These are phyloP conservation scores for Paramormyrops hopkinsi DNA, from an alignment of 2,797 vertebrate species.

Conservation along the genomic window DNA sequence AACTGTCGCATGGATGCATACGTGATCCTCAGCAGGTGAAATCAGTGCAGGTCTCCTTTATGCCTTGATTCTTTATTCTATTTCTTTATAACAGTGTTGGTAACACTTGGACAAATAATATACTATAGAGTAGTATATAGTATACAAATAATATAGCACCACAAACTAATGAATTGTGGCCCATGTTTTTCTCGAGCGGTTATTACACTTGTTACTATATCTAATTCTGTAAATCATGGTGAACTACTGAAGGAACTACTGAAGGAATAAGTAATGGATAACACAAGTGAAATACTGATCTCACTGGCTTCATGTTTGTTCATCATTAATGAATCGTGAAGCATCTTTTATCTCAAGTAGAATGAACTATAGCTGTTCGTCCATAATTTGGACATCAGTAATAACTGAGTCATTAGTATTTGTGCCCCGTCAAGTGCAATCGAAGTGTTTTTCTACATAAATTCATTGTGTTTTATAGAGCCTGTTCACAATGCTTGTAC, in stretches of 20 bases:
- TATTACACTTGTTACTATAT: background rate
- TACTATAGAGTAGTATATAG: too few species aligned
- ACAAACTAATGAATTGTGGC: background rate
- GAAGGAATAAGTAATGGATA: background rate
- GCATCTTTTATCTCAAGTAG: background rate
- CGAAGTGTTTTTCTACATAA: background rate
- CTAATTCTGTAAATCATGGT: background rate
- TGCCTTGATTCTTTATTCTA: background rate
- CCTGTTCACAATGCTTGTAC: background rate
- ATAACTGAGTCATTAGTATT: background rate
- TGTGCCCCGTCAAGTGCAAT: background rate
- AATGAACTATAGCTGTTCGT: background rate
- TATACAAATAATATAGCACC: background rate
- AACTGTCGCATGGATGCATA: background rate
- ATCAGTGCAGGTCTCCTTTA: background rate
- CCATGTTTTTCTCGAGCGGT: background rate
- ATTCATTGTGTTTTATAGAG: background rate
- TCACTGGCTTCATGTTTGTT: background rate
- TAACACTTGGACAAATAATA: background rate
- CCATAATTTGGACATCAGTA: background rate
- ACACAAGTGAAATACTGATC: background rate
- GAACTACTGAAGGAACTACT: background rate
- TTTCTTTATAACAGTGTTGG: background rate
- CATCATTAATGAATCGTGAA: background rate
- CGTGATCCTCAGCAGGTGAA: background rate